Evolutionary conservation across 2,797 vertebrate species (phyloP).

Genomic region (Hydrolagus colliei): DNA sequence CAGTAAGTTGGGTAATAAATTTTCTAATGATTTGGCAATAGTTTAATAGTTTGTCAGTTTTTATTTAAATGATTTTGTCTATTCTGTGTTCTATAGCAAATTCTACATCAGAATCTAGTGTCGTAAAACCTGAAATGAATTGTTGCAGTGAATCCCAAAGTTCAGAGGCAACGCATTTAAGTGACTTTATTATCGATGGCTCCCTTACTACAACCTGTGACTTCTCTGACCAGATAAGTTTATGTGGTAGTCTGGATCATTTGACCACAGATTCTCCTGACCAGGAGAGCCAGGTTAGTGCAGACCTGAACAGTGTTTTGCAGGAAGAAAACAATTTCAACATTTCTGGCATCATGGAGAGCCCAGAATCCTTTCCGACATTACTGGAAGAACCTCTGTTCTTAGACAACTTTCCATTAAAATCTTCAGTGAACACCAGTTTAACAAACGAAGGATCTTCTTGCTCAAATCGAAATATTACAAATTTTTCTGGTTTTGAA

Average conservation of each 20-base stretch:
- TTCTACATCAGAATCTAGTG: slow-evolving; percentile 46
- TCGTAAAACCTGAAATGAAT: slow-evolving; percentile 40
- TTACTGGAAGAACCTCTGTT: slow-evolving; percentile 28
- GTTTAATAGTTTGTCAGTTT: not conserved
- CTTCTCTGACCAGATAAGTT: slow-evolving; percentile 57
- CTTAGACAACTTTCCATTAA: not conserved
- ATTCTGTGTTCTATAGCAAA: slow-evolving; percentile 13
- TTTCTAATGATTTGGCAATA: not conserved
- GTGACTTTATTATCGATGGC: slow-evolving; percentile 46
- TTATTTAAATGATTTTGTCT: not conserved
- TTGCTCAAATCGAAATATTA: not conserved
- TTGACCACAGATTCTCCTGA: slow-evolving; percentile 59
- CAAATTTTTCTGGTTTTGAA: not conserved
- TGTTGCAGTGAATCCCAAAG: slow-evolving; percentile 55
- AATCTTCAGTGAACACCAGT: not conserved
- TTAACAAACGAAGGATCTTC: not conserved
- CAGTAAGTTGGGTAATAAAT: not conserved
- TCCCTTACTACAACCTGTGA: slow-evolving; percentile 64
- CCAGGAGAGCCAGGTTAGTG: slow-evolving; percentile 47
- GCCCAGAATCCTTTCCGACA: slow-evolving; percentile 37
- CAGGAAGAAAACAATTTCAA: slow-evolving; percentile 67
- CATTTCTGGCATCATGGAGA: slow-evolving; percentile 55
- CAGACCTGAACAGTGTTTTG: slow-evolving; percentile 45
- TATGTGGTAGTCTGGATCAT: slow-evolving; percentile 59
- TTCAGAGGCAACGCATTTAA: slow-evolving; percentile 49